These are phyloP conservation scores for Zoanthus solanderi DNA, from an alignment of 92 coral and sea anemone species.

Conservation along the genomic window DNA sequence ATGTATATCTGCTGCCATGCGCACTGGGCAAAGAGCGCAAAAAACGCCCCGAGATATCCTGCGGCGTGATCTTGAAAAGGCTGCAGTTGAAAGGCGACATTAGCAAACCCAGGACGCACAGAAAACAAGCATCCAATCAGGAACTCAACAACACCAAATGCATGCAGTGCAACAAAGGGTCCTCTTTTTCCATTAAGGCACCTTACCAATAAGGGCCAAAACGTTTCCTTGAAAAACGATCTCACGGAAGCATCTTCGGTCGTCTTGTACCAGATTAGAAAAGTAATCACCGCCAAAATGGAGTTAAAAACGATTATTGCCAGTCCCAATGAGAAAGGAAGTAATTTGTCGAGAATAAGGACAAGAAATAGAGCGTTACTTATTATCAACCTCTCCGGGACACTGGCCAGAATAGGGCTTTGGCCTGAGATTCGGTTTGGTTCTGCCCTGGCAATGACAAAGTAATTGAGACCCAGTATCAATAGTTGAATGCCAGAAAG, in stretches of 20 bases:
- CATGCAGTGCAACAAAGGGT: constrained; percentile 36
- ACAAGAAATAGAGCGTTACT: constrained; percentile 27
- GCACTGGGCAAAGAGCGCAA: constrained; percentile 36
- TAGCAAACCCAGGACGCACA: constrained; percentile 22
- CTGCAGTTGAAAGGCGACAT: constrained; percentile 19
- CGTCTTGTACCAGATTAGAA: constrained; percentile 48
- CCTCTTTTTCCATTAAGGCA: constrained; percentile 43
- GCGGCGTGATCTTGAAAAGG: constrained; percentile 43
- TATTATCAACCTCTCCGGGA: constrained; percentile 36
- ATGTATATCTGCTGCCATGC: constrained; percentile 56
- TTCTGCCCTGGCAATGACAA: constrained; percentile 32
- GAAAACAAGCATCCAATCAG: constrained; percentile 18
- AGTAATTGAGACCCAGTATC: constrained; percentile 33
- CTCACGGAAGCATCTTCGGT: constrained; percentile 38
- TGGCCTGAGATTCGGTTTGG: constrained; percentile 17
- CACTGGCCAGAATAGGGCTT: constrained; percentile 45
- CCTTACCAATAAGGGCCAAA: constrained; percentile 44
- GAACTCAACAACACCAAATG: constrained; percentile 46
- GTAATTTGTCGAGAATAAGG: constrained; percentile 27
- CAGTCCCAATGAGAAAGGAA: constrained; percentile 44
- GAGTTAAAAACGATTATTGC: constrained; percentile 30
- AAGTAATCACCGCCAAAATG: constrained; percentile 35
- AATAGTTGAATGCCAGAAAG: constrained; percentile 22
- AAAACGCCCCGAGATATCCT: constrained; percentile 46
- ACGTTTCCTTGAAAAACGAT: constrained; percentile 27